These are phyloP conservation scores for Paramormyrops kingsleyae DNA, from an alignment of 2,113 vertebrate genomes.

Conservation along the genomic window DNA sequence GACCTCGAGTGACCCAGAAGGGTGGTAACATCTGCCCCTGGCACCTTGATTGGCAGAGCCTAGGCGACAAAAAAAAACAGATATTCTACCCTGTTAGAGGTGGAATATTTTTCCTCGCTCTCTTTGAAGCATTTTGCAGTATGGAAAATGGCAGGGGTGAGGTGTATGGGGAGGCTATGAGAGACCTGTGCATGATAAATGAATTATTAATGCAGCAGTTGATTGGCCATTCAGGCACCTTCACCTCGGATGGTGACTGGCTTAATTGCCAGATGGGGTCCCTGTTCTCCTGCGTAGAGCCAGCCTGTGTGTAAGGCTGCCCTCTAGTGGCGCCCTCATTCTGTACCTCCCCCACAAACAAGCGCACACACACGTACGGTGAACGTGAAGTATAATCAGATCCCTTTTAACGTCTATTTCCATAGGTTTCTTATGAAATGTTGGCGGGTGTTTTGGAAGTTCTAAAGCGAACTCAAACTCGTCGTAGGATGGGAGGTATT, in stretches of 20 bases:
- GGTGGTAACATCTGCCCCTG: neutral
- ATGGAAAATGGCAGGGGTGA: neutral
- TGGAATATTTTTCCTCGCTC: neutral
- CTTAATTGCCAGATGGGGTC: neutral
- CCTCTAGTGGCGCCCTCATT: neutral
- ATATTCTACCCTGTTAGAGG: neutral
- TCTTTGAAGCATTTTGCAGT: neutral
- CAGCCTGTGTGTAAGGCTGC: neutral
- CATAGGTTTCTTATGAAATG: slow-evolving; percentile 5
- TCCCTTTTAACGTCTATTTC: neutral
- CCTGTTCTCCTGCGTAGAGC: neutral
- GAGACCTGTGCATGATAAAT: neutral
- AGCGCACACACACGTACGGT: neutral
- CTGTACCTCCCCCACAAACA: neutral
- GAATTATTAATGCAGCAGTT: neutral
- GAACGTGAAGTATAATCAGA: neutral
- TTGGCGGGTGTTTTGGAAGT: neutral
- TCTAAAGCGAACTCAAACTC: neutral
- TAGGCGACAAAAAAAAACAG: neutral
- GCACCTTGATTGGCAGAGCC: neutral
- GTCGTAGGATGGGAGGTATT: neutral
- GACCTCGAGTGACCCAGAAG: neutral
- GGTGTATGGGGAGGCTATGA: neutral
- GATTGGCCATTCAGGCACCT: slow-evolving; percentile 8
- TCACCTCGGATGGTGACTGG: neutral